Conservation (phyloP, 2,113 vertebrate species). For the Genyomyrus donnyi region DNA sequence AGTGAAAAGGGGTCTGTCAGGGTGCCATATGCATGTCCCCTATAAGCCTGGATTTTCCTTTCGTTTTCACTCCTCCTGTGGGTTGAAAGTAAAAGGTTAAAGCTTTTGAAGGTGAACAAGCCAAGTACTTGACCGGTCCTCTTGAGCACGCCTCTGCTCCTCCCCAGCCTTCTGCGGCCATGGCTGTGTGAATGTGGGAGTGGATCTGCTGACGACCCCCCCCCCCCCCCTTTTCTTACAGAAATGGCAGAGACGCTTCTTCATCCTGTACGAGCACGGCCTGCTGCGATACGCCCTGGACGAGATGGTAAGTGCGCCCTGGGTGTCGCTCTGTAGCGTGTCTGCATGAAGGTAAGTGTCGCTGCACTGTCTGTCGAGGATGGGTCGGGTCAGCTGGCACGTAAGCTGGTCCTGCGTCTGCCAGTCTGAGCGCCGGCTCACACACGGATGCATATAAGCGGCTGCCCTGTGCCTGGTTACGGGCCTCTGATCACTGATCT, state of each 20-base stretch:
- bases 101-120: neutral
- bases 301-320: slow-evolving; percentile 77
- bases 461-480: neutral
- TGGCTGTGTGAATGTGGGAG: neutral
- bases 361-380: neutral
- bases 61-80: neutral
- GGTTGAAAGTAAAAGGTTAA: neutral
- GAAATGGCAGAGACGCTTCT: slow-evolving; percentile 97
- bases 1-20: neutral
- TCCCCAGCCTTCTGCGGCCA: neutral
- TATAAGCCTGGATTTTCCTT: neutral
- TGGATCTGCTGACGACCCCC: neutral
- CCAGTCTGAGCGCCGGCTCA: neutral
- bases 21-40: neutral
- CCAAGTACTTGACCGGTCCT: neutral
- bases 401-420: neutral
- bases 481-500: neutral
- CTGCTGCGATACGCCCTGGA: slow-evolving; percentile 86
- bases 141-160: neutral
- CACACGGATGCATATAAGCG: neutral
- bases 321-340: neutral
- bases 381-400: neutral
- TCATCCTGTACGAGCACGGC: slow-evolving; percentile 90
- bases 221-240: slow-evolving; percentile 43
- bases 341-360: neutral